These are phyloP conservation scores for Atractosteus spatula DNA, from an alignment of 2,113 vertebrate genomes.

Conservation along the genomic window DNA sequence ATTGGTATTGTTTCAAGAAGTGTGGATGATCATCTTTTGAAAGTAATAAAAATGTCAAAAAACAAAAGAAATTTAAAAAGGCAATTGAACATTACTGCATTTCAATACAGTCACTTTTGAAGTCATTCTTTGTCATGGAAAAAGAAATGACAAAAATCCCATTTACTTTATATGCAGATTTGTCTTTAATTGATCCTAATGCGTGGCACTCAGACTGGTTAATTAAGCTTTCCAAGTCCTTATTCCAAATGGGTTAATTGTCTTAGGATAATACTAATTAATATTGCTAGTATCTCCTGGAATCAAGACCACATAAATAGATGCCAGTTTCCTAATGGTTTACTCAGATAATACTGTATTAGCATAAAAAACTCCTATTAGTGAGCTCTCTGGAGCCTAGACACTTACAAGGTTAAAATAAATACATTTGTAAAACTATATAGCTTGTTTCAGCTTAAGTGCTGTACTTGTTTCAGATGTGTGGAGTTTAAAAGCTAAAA, in stretches of 20 bases:
- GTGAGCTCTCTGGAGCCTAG: neutral
- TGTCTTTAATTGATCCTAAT: conserved; percentile 13
- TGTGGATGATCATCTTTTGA: no score
- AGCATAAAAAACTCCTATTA: neutral
- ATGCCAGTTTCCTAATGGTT: neutral
- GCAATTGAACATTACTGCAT: no score
- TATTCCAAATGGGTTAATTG: conserved; percentile 21
- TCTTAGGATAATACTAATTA: conserved; percentile 13
- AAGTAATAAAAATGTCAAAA: no score
- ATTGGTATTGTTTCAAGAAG: no score
- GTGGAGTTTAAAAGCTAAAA: neutral
- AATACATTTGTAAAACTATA: neutral
- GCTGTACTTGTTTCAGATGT: neutral
- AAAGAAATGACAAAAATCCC: neutral
- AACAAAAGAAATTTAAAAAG: no score
- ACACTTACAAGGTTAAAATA: neutral
- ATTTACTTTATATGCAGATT: conserved; percentile 4
- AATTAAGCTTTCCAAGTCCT: conserved; percentile 16
- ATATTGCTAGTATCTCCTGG: neutral
- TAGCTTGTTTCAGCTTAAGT: neutral
- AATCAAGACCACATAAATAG: conserved; percentile 8
- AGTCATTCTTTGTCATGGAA: neutral
- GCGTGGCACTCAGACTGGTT: conserved; percentile 6
- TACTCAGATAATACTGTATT: neutral
- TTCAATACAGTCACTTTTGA: no score